Evolutionary conservation across 2,888 invertebrate species (phyloP).

Genomic region (Hirtodrosophila confusa): DNA sequence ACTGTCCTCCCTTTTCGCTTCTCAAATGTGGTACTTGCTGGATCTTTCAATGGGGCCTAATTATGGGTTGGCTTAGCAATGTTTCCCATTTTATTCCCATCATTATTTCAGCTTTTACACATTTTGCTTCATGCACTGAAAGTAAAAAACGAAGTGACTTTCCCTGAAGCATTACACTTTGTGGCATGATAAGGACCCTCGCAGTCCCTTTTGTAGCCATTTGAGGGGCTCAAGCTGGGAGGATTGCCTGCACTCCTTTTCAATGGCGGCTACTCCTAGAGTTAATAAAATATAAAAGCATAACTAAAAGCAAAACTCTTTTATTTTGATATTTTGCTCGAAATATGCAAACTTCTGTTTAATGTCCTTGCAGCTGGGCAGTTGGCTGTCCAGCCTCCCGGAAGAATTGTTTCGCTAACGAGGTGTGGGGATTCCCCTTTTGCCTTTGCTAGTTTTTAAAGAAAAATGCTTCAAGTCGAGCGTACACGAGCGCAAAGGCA

Average conservation of each 20-base stretch:
- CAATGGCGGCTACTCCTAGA: constrained; percentile 6
- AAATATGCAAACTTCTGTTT: constrained; percentile 67
- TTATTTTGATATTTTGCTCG: constrained; percentile 18
- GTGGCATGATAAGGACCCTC: background rate
- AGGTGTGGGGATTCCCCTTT: constrained; percentile 46
- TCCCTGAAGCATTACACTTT: background rate
- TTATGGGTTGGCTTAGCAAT: too few relatives aligned
- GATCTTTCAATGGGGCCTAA: too few relatives aligned
- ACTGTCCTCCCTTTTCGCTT: too few relatives aligned
- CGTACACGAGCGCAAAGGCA: constrained; percentile 32
- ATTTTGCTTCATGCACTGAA: too few relatives aligned
- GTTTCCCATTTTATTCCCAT: too few relatives aligned
- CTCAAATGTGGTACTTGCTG: too few relatives aligned
- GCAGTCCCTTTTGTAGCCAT: background rate
- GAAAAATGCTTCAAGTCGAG: constrained; percentile 33
- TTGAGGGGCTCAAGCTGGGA: background rate
- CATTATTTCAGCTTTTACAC: too few relatives aligned
- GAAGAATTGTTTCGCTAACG: constrained; percentile 29
- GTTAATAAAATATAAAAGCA: constrained; percentile 28
- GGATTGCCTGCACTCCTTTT: background rate
- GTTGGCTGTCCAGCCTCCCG: constrained; percentile 22
- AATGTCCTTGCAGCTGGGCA: constrained; percentile 50
- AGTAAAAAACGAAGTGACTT: too few relatives aligned
- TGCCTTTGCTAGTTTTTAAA: constrained; percentile 29
- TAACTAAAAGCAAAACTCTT: constrained; percentile 48